Evolutionary conservation across 2,113 vertebrate species (phyloP).

Genomic region (Psittacara wagleri): DNA sequence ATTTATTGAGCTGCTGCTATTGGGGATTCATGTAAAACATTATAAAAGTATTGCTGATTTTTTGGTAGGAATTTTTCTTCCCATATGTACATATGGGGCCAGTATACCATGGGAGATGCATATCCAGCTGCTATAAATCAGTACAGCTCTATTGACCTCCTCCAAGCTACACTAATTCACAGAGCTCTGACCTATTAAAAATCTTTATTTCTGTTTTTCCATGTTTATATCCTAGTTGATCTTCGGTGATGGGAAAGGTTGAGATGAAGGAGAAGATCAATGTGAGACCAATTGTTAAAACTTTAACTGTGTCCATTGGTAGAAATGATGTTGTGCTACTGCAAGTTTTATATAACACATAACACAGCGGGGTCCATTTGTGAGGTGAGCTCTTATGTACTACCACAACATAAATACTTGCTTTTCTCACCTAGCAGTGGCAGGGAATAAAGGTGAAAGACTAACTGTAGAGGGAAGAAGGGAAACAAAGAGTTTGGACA

Average conservation of each 20-base stretch:
- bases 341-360: neutral
- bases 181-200: constrained; percentile 42
- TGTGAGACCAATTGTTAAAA: constrained; percentile 31
- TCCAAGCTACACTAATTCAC: neutral
- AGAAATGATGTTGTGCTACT: neutral
- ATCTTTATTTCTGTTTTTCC: constrained; percentile 52
- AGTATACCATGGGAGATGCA: neutral
- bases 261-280: constrained; percentile 41
- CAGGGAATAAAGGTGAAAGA: neutral
- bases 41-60: neutral
- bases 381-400: neutral
- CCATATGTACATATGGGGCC: neutral
- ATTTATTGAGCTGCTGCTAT: constrained; percentile 12
- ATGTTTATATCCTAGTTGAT: constrained; percentile 45
- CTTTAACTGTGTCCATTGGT: neutral
- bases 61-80: neutral
- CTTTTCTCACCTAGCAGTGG: neutral
- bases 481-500: neutral
- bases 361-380: neutral
- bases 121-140: constrained; percentile 1
- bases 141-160: constrained; percentile 9
- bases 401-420: neutral
- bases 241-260: constrained; percentile 33
- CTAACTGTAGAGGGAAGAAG: neutral
- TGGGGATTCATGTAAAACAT: neutral